A percentile compares a stretch with the other conserved stretches of the same genome.
These are phyloP conservation scores for Dolichomitus sp. DNA, from an alignment of 2,888 invertebrate genomes.

Conservation along the genomic window DNA sequence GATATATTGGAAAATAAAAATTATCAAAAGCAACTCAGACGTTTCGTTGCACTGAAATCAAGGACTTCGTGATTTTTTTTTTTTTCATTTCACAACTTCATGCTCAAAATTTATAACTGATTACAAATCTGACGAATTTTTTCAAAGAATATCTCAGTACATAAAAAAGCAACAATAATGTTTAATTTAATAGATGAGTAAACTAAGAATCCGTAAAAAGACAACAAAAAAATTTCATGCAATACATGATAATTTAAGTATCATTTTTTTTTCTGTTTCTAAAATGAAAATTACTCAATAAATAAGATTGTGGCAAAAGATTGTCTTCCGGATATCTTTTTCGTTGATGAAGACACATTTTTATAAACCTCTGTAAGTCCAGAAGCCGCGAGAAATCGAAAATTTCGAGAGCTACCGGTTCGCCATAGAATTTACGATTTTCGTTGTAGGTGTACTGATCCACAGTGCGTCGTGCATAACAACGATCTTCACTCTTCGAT, in stretches of 20 bases:
- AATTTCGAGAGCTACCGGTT: constrained; percentile 20
- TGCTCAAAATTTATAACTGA: neutral
- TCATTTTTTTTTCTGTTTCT: no score
- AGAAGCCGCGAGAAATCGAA: constrained; percentile 35
- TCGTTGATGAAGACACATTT: neutral
- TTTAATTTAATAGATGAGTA: no score
- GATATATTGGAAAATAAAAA: neutral
- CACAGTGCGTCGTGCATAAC: constrained; percentile 42
- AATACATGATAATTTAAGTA: no score
- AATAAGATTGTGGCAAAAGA: no score
- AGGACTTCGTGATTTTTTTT: neutral
- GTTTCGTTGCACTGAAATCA: neutral
- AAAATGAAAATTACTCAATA: no score
- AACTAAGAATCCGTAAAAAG: no score
- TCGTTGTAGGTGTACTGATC: constrained; percentile 30
- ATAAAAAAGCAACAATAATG: no score
- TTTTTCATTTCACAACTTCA: neutral
- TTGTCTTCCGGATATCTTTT: neutral
- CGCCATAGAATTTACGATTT: constrained; percentile 48
- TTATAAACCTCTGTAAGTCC: neutral
- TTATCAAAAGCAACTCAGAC: neutral
- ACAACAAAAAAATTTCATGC: no score
- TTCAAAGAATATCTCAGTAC: neutral
- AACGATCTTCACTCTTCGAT: constrained; percentile 42
- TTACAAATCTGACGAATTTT: neutral